Evolutionary conservation across 2,797 vertebrate genomes (phyloP), one percentile per base, ranked within the genome.

Genomic region (Botia kubotai): DNA sequence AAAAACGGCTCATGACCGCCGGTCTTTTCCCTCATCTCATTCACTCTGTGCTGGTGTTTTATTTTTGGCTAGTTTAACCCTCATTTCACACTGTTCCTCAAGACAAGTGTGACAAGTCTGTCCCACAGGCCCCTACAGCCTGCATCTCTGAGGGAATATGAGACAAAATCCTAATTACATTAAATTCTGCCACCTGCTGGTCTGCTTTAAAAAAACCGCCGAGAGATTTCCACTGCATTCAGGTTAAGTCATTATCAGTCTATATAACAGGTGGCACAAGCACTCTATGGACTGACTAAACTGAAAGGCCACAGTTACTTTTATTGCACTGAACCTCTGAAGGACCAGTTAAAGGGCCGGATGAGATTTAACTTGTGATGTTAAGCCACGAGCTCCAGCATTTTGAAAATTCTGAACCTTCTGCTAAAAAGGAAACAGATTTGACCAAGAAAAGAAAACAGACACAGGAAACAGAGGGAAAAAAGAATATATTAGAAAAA

Each of bases 31-130:
- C 83, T 75, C 89, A 84, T 85, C 86, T 77, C 71, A 81, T 92
- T 87, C 87, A 90, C 88, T 68, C 23, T 16, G 87, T 90, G 93
- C 93, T 94, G 93, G 93, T 93, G 91, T 89, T 91, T 82, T 65
- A 71, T 62, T 90, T 91, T 92, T 90, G 88, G 85, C 92, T 90
- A 88, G 85, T 91, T 91, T 80, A 86, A 80, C 86, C 69, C 89
- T 89, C 88, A 88, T 83, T 86, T 75, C 86, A 86, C 78, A 86
- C 84, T 71, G 70, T 87, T 50, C 21, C 58, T 11, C 14, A 71
- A 75, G 21, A 50, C n/a, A 33, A n/a, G n/a, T 65, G 23, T 70
- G 26, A 52, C 67, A 68, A n/a, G 12, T 16, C 16, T 4, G 36
- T n/a, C 26, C 14, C 58, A 53, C 5, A 50, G 67, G 6, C 26